A percentile compares a stretch with the other conserved stretches of the same genome.
These are phyloP conservation scores for Merluccius polli DNA, from an alignment of 2,797 vertebrate genomes.

Conservation along the genomic window DNA sequence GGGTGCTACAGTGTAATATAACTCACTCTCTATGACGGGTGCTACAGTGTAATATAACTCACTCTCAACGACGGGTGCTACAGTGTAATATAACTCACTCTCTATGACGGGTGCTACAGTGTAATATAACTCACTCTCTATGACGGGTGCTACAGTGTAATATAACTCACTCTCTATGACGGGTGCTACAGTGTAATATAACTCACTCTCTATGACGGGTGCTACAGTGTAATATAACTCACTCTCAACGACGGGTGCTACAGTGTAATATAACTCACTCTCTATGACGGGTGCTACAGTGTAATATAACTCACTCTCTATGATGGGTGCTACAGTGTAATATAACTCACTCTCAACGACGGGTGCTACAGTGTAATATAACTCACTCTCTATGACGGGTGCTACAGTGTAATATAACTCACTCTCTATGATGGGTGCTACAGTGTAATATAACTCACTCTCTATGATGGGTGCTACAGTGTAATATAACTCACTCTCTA, in stretches of 20 bases:
- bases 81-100: conserved; percentile 71
- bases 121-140: no score
- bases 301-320: conserved; percentile 82
- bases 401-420: no score
- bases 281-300: not conserved
- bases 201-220: conserved; percentile 88
- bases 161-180: not conserved
- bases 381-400: no score
- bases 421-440: no score
- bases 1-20: conserved; percentile 59
- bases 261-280: not conserved
- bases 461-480: no score
- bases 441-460: no score
- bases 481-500: no score
- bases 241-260: not conserved
- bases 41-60: not conserved
- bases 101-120: conserved; percentile 78
- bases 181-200: not conserved
- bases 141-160: not conserved
- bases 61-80: not conserved
- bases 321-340: conserved; percentile 79
- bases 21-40: not conserved
- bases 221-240: conserved; percentile 39
- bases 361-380: no score
- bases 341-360: no score